Evolutionary conservation across 2,888 invertebrate species (phyloP).

Genomic region (Meteorus colon): DNA sequence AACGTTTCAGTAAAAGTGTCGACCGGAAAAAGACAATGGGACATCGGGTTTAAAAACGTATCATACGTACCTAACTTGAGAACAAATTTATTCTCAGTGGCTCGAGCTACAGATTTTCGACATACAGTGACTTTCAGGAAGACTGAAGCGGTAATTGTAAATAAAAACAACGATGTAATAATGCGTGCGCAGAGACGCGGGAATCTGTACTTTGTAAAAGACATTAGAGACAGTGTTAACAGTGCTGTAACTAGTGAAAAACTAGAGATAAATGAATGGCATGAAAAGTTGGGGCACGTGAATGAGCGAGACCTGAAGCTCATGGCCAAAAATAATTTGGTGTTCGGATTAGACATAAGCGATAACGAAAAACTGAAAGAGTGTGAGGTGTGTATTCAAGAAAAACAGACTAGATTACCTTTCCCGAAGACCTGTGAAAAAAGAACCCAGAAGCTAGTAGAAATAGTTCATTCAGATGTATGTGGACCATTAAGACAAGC

Average conservation of each 20-base stretch:
- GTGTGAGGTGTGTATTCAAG: constrained; percentile 44
- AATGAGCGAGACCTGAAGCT: constrained; percentile 42
- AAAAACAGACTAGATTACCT: constrained; percentile 41
- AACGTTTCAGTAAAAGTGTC: constrained; percentile 23
- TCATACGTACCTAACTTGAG: constrained; percentile 7
- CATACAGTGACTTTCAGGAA: background rate
- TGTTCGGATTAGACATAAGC: constrained; percentile 38
- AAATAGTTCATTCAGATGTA: constrained; percentile 52
- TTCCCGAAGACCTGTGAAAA: constrained; percentile 42
- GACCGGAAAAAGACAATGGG: background rate
- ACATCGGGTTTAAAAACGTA: background rate
- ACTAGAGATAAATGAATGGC: constrained; percentile 25
- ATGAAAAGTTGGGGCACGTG: constrained; percentile 13
- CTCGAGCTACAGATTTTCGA: background rate
- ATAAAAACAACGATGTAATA: background rate
- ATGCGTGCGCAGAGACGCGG: constrained; percentile 9
- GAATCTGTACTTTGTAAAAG: background rate
- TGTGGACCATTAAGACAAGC: too few relatives aligned
- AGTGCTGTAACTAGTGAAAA: background rate
- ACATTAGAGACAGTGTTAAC: background rate
- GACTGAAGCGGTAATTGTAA: background rate
- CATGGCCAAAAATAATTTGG: constrained; percentile 40
- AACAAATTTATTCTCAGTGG: constrained; percentile 11
- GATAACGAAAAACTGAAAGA: constrained; percentile 21
- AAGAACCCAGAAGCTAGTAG: constrained; percentile 44